Conservation (phyloP, 2,888 invertebrate species). For the Drosophila monieri region DNA sequence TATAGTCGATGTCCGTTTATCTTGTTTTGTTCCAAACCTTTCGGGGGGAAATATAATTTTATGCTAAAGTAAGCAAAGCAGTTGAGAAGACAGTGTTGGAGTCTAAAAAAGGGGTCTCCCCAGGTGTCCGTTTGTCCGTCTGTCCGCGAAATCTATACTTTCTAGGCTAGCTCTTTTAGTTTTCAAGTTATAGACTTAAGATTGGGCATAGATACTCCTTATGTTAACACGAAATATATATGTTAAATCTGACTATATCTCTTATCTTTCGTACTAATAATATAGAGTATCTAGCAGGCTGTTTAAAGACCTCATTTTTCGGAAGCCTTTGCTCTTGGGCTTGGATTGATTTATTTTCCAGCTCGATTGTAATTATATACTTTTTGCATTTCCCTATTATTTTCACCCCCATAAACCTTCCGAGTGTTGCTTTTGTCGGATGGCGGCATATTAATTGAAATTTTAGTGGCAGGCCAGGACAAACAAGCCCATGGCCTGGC, state of each 20-base stretch:
- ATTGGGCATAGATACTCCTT: no score
- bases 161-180: neutral
- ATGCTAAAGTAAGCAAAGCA: no score
- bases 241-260: no score
- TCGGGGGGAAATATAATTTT: neutral
- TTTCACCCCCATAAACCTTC: slow-evolving; percentile 4
- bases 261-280: no score
- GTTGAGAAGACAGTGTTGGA: no score
- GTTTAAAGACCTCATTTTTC: neutral
- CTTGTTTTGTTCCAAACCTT: neutral
- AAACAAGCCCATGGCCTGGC: slow-evolving; percentile 2
- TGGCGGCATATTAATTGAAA: slow-evolving; percentile 58
- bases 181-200: neutral
- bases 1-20: neutral
- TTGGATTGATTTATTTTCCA: neutral
- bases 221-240: no score
- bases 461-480: slow-evolving; percentile 51
- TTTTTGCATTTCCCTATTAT: neutral
- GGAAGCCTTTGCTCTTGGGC: neutral
- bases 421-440: neutral
- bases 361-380: neutral
- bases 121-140: no score
- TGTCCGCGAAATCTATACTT: no score
- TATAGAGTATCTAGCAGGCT: neutral
- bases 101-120: no score